phyloP scores from a whole-genome alignment of 2,888 invertebrate species.

The Poecilus cupreus region DNA sequence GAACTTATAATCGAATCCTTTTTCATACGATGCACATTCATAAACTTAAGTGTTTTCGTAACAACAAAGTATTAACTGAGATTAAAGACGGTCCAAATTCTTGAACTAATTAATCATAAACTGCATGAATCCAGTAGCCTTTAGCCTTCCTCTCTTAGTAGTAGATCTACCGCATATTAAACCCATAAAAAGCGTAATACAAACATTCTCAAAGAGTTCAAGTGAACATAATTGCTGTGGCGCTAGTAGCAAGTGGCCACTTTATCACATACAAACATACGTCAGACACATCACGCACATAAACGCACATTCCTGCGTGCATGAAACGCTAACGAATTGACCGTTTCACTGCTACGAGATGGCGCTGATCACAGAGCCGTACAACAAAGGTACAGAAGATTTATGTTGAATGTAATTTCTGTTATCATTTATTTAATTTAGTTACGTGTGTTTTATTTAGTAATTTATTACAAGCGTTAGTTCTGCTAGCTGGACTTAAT shows the following conservation, averaged over 20 bases:
- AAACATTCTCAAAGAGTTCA: slow-evolving; percentile 11
- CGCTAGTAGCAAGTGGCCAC: slow-evolving; percentile 22
- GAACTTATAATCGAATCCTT: no score
- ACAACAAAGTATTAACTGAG: slow-evolving; percentile 10
- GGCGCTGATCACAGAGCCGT: not conserved
- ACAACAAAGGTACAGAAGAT: no score
- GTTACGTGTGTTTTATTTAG: no score
- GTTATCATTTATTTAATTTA: no score
- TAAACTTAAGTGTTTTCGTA: not conserved
- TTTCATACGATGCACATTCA: no score
- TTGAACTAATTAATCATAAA: slow-evolving; percentile 28
- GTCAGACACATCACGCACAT: not conserved
- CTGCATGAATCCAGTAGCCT: slow-evolving; percentile 5
- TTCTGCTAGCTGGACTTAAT: no score
- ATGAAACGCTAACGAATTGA: not conserved
- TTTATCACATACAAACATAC: not conserved
- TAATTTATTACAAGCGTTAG: no score
- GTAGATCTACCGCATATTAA: slow-evolving; percentile 2
- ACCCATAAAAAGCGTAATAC: not conserved
- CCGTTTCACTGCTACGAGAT: no score
- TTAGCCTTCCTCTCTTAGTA: no score
- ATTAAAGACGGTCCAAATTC: slow-evolving; percentile 19
- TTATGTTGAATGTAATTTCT: no score
- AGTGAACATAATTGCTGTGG: slow-evolving; percentile 17
- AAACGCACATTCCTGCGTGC: not conserved